phyloP scores from a whole-genome alignment of 2,888 invertebrate genomes.

The Saturnia japonica region DNA sequence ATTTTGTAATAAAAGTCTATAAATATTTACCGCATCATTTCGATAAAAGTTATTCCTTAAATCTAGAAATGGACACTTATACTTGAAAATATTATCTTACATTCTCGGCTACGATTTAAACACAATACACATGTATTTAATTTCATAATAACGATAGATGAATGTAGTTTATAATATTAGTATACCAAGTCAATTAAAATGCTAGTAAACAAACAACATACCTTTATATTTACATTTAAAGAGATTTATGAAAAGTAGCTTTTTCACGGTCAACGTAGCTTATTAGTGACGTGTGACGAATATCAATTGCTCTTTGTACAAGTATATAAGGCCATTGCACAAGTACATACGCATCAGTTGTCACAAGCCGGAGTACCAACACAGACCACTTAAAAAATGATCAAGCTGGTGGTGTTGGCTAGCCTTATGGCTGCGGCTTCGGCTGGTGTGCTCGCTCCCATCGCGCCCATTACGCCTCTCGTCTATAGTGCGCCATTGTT shows the following conservation, averaged over 20 bases:
- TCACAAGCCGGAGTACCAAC: constrained; percentile 54
- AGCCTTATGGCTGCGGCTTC: constrained; percentile 82
- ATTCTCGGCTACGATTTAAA: neutral
- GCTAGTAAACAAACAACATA: neutral
- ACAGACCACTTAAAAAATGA: constrained; percentile 76
- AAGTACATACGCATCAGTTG: constrained; percentile 59
- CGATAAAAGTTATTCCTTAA: neutral
- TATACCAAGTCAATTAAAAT: neutral
- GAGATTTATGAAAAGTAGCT: constrained; percentile 49
- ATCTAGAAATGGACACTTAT: neutral
- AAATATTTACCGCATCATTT: neutral
- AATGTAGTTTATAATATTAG: neutral
- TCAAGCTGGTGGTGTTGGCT: constrained; percentile 83
- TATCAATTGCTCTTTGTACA: constrained; percentile 33
- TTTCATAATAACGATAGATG: neutral
- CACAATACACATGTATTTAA: neutral
- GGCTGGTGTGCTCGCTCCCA: constrained; percentile 49
- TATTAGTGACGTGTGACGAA: constrained; percentile 53
- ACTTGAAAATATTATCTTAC: neutral
- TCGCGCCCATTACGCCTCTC: constrained; percentile 35
- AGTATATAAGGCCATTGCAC: constrained; percentile 54
- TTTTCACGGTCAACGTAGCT: constrained; percentile 58
- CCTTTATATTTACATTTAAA: neutral
- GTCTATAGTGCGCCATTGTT: constrained; percentile 31
- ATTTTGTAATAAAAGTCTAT: neutral